These are phyloP conservation scores for Pachycephus smyrnensis DNA, from an alignment of 2,888 invertebrate species.

Conservation along the genomic window DNA sequence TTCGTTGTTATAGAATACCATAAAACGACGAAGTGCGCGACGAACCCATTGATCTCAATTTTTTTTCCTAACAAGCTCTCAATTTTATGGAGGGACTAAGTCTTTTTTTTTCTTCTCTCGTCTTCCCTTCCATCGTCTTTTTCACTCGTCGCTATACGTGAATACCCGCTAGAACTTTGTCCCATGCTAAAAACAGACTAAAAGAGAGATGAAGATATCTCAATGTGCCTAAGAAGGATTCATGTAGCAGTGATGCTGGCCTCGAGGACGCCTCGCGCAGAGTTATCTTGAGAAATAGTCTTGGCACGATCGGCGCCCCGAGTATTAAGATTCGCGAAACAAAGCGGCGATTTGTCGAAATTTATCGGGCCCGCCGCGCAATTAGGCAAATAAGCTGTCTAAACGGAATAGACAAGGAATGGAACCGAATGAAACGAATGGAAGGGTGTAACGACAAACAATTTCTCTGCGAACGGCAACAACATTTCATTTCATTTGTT, in stretches of 20 bases:
- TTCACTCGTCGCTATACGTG: neutral
- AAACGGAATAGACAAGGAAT: conserved; percentile 51
- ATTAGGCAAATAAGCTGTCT: conserved; percentile 65
- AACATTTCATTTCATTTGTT: conserved; percentile 66
- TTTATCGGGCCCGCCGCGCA: conserved; percentile 59
- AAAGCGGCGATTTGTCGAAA: conserved; percentile 59
- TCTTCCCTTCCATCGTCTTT: neutral
- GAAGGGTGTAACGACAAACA: conserved; percentile 63
- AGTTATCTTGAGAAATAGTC: neutral
- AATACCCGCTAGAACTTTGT: neutral
- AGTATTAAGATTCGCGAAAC: conserved; percentile 46
- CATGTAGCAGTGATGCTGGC: neutral
- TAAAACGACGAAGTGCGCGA: conserved; percentile 48
- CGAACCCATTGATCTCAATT: conserved; percentile 58
- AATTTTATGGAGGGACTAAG: neutral
- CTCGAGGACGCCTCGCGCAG: too few species aligned
- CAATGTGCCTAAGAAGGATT: neutral
- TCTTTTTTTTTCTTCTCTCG: neutral
- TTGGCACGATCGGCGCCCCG: neutral
- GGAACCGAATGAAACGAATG: conserved; percentile 38
- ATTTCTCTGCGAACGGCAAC: conserved; percentile 53
- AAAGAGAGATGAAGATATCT: neutral
- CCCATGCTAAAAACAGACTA: neutral
- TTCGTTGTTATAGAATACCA: conserved; percentile 43
- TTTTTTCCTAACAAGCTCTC: conserved; percentile 14